Base-by-base conservation (phyloP, 2,797 vertebrate genomes). In the Enteromius paludinosus region DNA sequence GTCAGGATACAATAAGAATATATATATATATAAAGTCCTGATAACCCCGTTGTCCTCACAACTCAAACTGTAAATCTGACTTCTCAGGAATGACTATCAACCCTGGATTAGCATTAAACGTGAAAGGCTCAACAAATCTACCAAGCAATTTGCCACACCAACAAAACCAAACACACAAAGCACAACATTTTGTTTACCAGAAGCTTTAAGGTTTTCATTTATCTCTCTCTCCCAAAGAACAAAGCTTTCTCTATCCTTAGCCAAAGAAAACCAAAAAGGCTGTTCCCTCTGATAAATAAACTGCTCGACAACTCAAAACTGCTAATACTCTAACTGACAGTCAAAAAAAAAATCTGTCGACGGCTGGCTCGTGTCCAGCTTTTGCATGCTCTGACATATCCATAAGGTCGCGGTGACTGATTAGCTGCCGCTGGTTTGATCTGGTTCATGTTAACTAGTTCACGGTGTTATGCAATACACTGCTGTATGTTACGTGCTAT, bases 401-500 rank as follows among this genome's bases (percentile, higher is more conserved):
- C 77, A 66, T 47, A 35, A 59, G 72, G 62, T 41, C 8, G 25
- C 1, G 41, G 62, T 69, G 81, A 76, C 72, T 68, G 72, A 82
- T 82, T 76, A 82, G 72, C 65, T 20, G 28, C 65, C 41, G 74
- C 35, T 70, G 64, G 52, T 77, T 35, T 69, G 73, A 69, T 77
- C 81, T 77, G 74, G 62, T 62, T 83, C 35, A 56, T 59, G 64
- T 75, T 45, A 76, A 82, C 81, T 76, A 59, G 72, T 81, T 73
- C 70, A 65, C 70, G 23, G 70, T 33, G 45, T 76, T 75, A 69
- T 69, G 64, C 35, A 70, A 49, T 69, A 59, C 23, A 64, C 45
- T 82, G 52, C 28, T 64, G 25, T 47, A 72, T 14, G 69, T 64
- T 49, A 38, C n/a, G 47, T 35, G 12, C n/a, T 23, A 15, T 38